Base-by-base conservation (phyloP, 92 coral and sea anemone genomes). In the Scolanthus callimorphus region DNA sequence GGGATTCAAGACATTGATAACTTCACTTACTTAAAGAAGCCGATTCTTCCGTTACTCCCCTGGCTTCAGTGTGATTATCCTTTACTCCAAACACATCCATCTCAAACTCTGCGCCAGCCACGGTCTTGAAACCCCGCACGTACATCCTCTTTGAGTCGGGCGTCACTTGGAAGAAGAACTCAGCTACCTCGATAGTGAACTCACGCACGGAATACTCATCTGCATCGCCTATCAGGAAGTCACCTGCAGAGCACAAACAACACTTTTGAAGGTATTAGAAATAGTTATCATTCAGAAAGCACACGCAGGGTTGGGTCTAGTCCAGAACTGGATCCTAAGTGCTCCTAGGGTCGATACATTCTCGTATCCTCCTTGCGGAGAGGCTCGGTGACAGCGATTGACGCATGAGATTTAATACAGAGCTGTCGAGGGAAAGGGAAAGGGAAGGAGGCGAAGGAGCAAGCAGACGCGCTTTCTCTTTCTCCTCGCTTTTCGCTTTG, bases 191-290 rank as follows among this genome's bases (percentile, higher is more conserved):
- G 58, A 79, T 70, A 0, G 75, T 49, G 51, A 79, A 51, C 28
- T 59, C 70, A 1, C 59, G 64, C 10, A 74, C 67, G 2, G 66
- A 63, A 46, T 79, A 79, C 27, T 34, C 66, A 12, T 76, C 77
- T 9, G 86, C 65, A 22, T 59, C 25, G 30, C 37, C 80, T 28
- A 79, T 65, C 1, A 79, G 74, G 60, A 79, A 79, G 41, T 79
- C 68, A 29, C 77, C 86, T 79, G 64, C 12, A 57, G n/a, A n/a
- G n/a, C n/a, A n/a, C n/a, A n/a, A n/a, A n/a, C n/a, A 55, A 3
- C 8, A 2, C 3, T 0, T 25, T 15, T 11, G 25, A 29, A 48
- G 1, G 38, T n/a, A 0, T 37, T 20, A 20, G 24, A 0, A n/a
- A 47, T 13, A 20, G 43, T 34, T 34, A 34, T 34, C 43, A 34